Evolutionary conservation across 1,140 invertebrate species (phyloP).

Genomic region (Panagrolaimus sp.): DNA sequence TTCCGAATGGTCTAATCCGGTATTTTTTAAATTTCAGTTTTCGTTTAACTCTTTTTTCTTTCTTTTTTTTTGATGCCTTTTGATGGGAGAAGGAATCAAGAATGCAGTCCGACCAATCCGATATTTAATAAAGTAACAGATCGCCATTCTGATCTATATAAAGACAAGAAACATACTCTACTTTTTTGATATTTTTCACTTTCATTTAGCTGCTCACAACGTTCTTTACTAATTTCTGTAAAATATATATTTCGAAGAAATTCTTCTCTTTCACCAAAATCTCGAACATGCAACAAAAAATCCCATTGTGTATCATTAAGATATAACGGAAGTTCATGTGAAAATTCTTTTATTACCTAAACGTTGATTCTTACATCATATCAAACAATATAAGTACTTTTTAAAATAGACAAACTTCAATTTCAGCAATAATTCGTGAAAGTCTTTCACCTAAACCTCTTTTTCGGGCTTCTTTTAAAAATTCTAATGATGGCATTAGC

Average conservation of each 20-base stretch:
- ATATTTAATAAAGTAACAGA: too few relatives aligned
- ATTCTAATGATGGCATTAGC: not conserved
- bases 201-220: not conserved
- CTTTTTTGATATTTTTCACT: not conserved
- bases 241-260: not conserved
- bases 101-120: too few relatives aligned
- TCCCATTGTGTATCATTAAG: not conserved
- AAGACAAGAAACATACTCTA: not conserved
- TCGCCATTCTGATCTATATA: not conserved
- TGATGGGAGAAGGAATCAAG: too few relatives aligned
- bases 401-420: not conserved
- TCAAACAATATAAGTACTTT: too few relatives aligned
- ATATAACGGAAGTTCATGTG: not conserved
- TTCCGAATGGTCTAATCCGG: too few relatives aligned
- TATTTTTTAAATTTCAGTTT: too few relatives aligned
- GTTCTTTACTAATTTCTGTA: not conserved
- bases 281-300: not conserved
- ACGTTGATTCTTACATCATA: too few relatives aligned
- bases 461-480: not conserved
- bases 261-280: not conserved
- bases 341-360: not conserved
- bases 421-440: constrained; percentile 5
- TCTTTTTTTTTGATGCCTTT: too few relatives aligned
- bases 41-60: too few relatives aligned
- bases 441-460: constrained; percentile 7